Conservation (phyloP, 2,888 invertebrate genomes). For the Galerucella nymphaeae region DNA sequence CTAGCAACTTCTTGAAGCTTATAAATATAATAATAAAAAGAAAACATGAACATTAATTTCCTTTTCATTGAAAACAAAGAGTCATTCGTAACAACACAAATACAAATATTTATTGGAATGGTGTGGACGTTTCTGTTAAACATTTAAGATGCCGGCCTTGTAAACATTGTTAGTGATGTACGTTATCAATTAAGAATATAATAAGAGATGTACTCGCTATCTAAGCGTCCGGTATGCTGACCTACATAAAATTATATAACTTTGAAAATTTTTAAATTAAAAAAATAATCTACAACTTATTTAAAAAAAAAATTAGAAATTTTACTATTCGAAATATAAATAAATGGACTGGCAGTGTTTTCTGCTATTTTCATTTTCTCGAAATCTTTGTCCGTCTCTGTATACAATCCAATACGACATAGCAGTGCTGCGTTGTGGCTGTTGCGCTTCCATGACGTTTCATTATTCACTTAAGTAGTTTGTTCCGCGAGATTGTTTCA, state of each 20-base stretch:
- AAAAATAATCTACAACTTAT: too few species aligned
- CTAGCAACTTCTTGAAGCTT: neutral
- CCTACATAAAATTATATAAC: neutral
- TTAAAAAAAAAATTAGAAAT: too few species aligned
- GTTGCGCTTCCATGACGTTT: slow-evolving; percentile 48
- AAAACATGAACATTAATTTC: slow-evolving; percentile 1
- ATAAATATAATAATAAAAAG: neutral
- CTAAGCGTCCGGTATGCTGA: neutral
- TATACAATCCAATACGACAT: slow-evolving; percentile 18
- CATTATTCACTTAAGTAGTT: slow-evolving; percentile 49
- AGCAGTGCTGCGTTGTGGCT: slow-evolving; percentile 35
- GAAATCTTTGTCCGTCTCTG: neutral
- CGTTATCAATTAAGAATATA: slow-evolving; percentile 41
- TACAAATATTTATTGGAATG: slow-evolving; percentile 23
- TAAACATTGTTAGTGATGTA: slow-evolving; percentile 36
- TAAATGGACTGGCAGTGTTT: too few species aligned
- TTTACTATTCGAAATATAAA: too few species aligned
- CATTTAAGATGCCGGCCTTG: slow-evolving; percentile 37
- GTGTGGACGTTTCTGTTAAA: slow-evolving; percentile 21
- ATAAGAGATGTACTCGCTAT: slow-evolving; percentile 13
- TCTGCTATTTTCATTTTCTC: neutral
- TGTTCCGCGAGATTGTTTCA: slow-evolving; percentile 39
- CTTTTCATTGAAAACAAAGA: neutral
- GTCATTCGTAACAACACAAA: slow-evolving; percentile 17
- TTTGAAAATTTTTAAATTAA: neutral